phyloP scores from a whole-genome alignment of 30 jellyfish, hydroid and myxozoan genomes.

The Clytia hemisphaerica region DNA sequence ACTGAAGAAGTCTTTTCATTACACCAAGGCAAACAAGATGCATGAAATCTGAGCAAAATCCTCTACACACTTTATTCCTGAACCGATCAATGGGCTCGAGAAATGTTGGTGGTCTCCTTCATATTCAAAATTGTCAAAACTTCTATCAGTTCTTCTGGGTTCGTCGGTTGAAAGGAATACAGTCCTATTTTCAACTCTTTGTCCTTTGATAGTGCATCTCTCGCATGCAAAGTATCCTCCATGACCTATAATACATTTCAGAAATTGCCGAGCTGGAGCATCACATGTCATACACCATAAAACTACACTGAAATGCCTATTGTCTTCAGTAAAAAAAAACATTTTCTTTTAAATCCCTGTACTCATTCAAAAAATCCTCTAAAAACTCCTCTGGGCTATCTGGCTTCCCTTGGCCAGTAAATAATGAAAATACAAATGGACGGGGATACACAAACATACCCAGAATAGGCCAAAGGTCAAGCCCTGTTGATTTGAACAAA shows the following conservation, averaged over 20 bases:
- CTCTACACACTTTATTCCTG: background rate
- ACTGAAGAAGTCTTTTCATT: background rate
- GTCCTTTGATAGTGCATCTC: conserved; percentile 10
- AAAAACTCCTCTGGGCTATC: too few relatives aligned
- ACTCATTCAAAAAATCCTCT: conserved; percentile 8
- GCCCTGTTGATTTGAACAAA: background rate
- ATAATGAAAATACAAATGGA: conserved; percentile 13
- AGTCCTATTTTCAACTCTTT: background rate
- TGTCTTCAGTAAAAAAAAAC: background rate
- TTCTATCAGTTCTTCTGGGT: background rate
- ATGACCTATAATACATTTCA: conserved; percentile 9
- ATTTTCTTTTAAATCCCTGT: background rate
- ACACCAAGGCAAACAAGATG: too few relatives aligned
- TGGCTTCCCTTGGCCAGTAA: conserved; percentile 20
- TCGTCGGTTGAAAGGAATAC: background rate
- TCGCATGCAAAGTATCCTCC: conserved; percentile 10
- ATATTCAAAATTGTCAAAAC: conserved; percentile 1
- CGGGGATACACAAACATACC: background rate
- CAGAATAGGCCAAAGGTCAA: conserved; percentile 16
- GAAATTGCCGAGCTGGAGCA: too few relatives aligned
- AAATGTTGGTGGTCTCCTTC: background rate
- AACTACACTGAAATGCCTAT: background rate
- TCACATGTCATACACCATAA: conserved; percentile 12
- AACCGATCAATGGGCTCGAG: background rate
- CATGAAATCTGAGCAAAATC: too few relatives aligned